Evolutionary conservation across 2,888 invertebrate species (phyloP), one percentile per base, ranked within the genome.

Genomic region (Latrodectus elegans): DNA sequence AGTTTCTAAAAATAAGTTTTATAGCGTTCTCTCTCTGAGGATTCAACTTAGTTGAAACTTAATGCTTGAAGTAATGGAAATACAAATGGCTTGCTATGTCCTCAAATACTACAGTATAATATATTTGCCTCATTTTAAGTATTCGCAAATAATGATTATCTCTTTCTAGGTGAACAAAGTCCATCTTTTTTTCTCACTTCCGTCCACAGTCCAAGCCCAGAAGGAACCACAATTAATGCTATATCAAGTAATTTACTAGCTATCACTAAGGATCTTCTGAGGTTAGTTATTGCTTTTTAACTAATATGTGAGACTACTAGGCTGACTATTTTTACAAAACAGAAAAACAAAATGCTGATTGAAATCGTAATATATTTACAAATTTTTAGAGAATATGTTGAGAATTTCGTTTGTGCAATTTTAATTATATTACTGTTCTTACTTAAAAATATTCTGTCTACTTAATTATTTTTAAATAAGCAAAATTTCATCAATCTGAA

Each of bases 201-300:
- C 12, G 12, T 83, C 4, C 83, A 79, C 12, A n/a, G 22, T 3
- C 83, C 88, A 14, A 83, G 17, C 26, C 49, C 72, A 12, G n/a
- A 70, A 17, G 88, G 77, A 52, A 38, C 15, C 12, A n/a, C n/a
- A 10, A 71, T 79, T 4, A 67, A 84, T 75, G 74, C 73, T 4
- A 9, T 88, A n/a, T 83, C 88, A 1, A 74, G 72, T 17, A 38
- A 15, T 15, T n/a, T 88, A 9, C 77, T 88, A 4, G 17, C 22
- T 8, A 53, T 83, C 11, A 88, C 88, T 0, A 83, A 83, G 26
- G 88, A 88, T 14, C 64, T 88, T n/a, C 17, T 83, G 26, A 83
- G 83, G 88, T 88, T 22, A 60, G 73, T 15, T 11, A 4, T 10
- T 76, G 14, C 11, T 49, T 26, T 76, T 17, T 17, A 8, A 12